Evolutionary conservation across 1,140 invertebrate genomes (phyloP), one percentile per base, ranked within the genome.

Genomic region (Hyles euphorbiae): DNA sequence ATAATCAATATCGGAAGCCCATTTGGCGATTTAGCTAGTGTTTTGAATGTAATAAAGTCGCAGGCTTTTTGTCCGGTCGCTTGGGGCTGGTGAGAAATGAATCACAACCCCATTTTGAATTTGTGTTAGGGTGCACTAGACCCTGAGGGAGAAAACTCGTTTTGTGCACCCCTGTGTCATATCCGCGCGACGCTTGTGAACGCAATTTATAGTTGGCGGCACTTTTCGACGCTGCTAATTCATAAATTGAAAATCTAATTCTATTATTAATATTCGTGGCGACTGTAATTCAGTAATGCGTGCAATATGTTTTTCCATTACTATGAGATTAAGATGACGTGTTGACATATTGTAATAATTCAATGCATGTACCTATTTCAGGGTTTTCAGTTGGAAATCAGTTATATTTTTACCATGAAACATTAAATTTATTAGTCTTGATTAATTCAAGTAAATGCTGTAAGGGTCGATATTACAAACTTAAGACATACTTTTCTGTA

Each of bases 81-180:
- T 71, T 70, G 71, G 77, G 73, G 75, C 72, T 81, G 76, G 81
- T 85, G 81, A 75, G 85, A 88, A 88, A 85, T 86, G 85, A 88
- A 85, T 88, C 85, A 88, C 83, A 85, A 88, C 83, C 85, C 85
- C 78, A 84, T 87, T 87, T 84, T 81, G 80, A 86, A 83, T 86
- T 84, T 76, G 70, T 59, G 65, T 68, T 78, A 61, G 80, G 79
- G 78, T 80, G 72, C 77, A 63, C 67, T 63, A 56, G 66, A 76
- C 74, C 68, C 73, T 74, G 74, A 69, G 73, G 75, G 75, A 75
- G 77, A 78, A 74, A 70, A 69, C 71, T 60, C 64, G 66, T 68
- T 68, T 74, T 76, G 66, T 78, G 78, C 81, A 83, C 78, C 83
- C 81, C 78, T 56, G 67, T 70, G 78, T 76, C 65, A 79, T 78